phyloP scores from a whole-genome alignment of 2,888 invertebrate genomes.

The Elmis aenea region DNA sequence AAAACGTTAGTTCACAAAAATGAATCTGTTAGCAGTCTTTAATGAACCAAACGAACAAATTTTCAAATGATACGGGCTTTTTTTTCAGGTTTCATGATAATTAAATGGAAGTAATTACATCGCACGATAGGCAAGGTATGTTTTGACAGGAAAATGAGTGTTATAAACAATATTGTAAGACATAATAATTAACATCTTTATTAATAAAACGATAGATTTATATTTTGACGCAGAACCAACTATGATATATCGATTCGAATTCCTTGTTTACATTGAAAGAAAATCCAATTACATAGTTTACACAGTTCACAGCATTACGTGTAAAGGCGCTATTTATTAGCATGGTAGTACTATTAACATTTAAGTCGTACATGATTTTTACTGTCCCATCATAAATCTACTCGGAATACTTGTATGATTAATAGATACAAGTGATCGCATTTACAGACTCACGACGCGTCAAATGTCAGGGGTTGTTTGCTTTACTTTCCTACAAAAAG shows the following conservation, averaged over 20 bases:
- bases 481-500: slow-evolving; percentile 14
- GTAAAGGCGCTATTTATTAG: slow-evolving; percentile 6
- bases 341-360: slow-evolving; percentile 2
- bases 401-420: slow-evolving; percentile 5
- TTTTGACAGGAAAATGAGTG: slow-evolving; percentile 1
- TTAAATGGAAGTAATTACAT: too few species aligned
- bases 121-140: too few species aligned
- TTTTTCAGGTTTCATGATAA: too few species aligned
- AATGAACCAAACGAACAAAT: too few species aligned
- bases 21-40: too few species aligned
- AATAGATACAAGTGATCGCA: too few species aligned
- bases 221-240: too few species aligned
- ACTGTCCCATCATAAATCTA: not conserved
- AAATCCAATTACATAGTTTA: slow-evolving; percentile 4
- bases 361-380: slow-evolving; percentile 5
- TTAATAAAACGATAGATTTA: slow-evolving; percentile 6
- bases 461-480: slow-evolving; percentile 14
- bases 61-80: too few species aligned
- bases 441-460: slow-evolving; percentile 11
- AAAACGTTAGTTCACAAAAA: too few species aligned
- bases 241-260: slow-evolving; percentile 5
- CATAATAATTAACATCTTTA: slow-evolving; percentile 4
- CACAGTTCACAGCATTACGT: slow-evolving; percentile 6
- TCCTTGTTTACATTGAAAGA: slow-evolving; percentile 8
- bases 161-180: too few species aligned